These are phyloP conservation scores for Patiria miniata DNA, from an alignment of 35 echinoderm and acorn worm species.

Conservation along the genomic window DNA sequence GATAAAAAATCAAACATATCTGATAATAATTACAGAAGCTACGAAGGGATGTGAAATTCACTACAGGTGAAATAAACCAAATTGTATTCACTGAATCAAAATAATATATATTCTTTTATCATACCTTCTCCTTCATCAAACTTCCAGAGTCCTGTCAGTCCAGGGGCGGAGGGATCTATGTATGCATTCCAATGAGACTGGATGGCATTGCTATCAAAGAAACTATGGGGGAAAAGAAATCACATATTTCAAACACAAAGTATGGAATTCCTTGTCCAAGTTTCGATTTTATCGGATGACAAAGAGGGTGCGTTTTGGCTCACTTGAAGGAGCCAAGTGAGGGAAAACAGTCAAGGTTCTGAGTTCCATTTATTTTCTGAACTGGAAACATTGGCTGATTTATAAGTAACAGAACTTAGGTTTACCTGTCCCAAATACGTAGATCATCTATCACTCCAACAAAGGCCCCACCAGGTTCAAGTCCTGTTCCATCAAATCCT, in stretches of 20 bases:
- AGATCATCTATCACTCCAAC: constrained; percentile 80
- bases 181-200: constrained; percentile 22
- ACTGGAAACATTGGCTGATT: too few species aligned
- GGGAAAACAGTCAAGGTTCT: too few species aligned
- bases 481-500: constrained; percentile 47
- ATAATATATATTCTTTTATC: background rate
- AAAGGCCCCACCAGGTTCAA: constrained; percentile 52
- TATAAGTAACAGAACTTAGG: background rate
- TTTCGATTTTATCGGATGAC: too few species aligned
- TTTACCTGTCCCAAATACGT: constrained; percentile 80
- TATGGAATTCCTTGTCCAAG: too few species aligned
- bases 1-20: too few species aligned
- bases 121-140: constrained; percentile 78
- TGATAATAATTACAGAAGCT: too few species aligned
- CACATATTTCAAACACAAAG: background rate
- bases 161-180: constrained; percentile 1
- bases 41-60: too few species aligned
- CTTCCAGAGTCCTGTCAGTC: constrained; percentile 61
- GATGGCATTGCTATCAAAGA: constrained; percentile 77
- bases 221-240: constrained; percentile 39
- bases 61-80: too few species aligned
- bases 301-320: too few species aligned
- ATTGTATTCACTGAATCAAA: too few species aligned
- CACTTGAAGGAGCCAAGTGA: too few species aligned
- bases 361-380: too few species aligned